phyloP scores from a whole-genome alignment of 2,797 vertebrate species.

The Danio aesculapii region DNA sequence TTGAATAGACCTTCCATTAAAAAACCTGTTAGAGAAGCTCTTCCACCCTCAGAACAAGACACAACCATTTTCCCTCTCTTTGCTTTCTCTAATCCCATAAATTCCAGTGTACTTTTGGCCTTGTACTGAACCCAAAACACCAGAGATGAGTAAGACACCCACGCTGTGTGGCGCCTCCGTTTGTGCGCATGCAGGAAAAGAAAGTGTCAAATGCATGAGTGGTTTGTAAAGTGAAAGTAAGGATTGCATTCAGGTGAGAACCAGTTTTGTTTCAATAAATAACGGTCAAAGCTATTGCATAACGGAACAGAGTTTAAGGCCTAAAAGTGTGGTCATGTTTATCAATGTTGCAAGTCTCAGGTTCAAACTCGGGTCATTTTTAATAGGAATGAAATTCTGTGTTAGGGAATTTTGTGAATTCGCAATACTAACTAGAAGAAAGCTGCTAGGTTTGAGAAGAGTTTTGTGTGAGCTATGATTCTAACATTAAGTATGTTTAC shows the following conservation, averaged over 20 bases:
- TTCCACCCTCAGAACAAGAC: background rate
- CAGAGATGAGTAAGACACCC: constrained; percentile 24
- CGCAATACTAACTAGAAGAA: background rate
- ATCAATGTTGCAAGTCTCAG: background rate
- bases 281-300: background rate
- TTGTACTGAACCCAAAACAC: constrained; percentile 36
- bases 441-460: background rate
- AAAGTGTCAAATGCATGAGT: constrained; percentile 8
- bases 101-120: constrained; percentile 39
- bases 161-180: background rate
- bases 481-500: background rate
- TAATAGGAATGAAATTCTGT: background rate
- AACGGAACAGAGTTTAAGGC: background rate
- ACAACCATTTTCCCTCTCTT: constrained; percentile 2
- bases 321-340: too few species aligned
- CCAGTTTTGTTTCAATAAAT: background rate
- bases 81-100: constrained; percentile 20
- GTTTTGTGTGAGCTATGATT: background rate
- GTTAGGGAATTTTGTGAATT: background rate
- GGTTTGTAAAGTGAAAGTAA: background rate
- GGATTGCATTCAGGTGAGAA: background rate
- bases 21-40: constrained; percentile 22
- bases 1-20: background rate
- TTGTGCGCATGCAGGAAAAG: constrained; percentile 43
- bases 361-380: background rate